Base-by-base conservation (phyloP, 2,888 invertebrate genomes). In the Gortyna flavago region DNA sequence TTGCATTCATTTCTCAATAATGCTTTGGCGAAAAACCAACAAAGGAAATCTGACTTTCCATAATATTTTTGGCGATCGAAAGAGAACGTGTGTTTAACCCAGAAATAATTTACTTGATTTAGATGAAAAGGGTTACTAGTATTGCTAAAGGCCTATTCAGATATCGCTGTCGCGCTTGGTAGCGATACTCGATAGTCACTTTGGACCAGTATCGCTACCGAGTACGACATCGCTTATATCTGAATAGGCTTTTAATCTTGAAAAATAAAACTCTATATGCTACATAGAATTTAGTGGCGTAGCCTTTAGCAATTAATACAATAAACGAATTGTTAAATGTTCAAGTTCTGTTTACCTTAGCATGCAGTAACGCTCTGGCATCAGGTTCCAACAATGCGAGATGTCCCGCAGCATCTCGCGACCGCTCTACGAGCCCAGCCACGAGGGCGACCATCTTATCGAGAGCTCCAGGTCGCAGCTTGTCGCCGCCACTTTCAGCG, bases 391-490 rank as follows among this genome's bases (percentile, higher is more conserved):
- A 97, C 48, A 99, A 95, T 70, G 98, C 97, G 41, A 99, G 96
- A 83, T 97, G 97, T 73, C 97, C 98, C 91, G 98, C 98, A 11
- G 98, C 97, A 85, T 98, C 98, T 4, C 99, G 97, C 61, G 99
- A 99, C 85, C 98, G 98, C 94, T 99, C 99, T 59, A 99, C 99
- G 29, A 99, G 97, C 5, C 98, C 98, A 1, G 99, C 98, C 51
- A 99, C 98, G 21, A 99, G 95, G 21, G 99, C 98, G 86, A 99
- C 98, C 99, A 99, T 99, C 96, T 99, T 99, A 94, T 99, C 99
- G 25, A 99, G 95, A 0, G 99, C 99, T 0, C 98, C 98, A 0
- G 99, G 99, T 82, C 99, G 97, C 87, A 98, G 97, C 93, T 99
- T 99, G 90, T 97, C 97, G 0, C 95, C 95, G 4, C 92, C 94